Percentiles rank a stretch among this genome's conserved stretches.
Evolutionary conservation across 2,888 invertebrate genomes (phyloP).

Genomic region (Cataglyphis albicans): DNA sequence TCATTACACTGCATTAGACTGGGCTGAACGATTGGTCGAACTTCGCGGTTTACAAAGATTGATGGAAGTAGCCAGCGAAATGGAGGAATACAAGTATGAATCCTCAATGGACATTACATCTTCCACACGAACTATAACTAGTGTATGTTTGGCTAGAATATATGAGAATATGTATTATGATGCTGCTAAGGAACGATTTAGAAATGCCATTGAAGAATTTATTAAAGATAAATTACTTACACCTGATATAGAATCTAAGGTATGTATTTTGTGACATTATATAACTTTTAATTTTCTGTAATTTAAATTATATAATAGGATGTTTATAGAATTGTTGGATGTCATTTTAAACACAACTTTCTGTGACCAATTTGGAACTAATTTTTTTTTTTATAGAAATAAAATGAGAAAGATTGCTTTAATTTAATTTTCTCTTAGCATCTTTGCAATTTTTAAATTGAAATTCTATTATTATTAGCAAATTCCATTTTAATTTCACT

Average conservation of each 20-base stretch:
- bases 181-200: conserved; percentile 91
- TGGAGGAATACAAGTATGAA: conserved; percentile 97
- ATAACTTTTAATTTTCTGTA: conserved; percentile 28
- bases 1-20: conserved; percentile 93
- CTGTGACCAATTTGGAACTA: no score
- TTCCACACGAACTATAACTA: conserved; percentile 95
- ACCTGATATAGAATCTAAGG: conserved; percentile 96
- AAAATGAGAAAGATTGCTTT: no score
- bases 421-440: no score
- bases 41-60: conserved; percentile 91
- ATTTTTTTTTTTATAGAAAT: no score
- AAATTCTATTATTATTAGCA: background rate
- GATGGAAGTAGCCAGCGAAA: conserved; percentile 96
- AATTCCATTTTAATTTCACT: background rate
- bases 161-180: conserved; percentile 99
- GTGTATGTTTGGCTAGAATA: conserved; percentile 95
- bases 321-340: no score
- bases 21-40: conserved; percentile 96
- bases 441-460: background rate
- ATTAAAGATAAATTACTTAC: conserved; percentile 94
- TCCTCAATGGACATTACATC: conserved; percentile 95
- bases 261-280: conserved; percentile 57
- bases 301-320: background rate
- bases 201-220: conserved; percentile 93
- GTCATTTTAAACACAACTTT: no score